Evolutionary conservation across 2,797 vertebrate species (phyloP).

Genomic region (Craterocephalus amniculus): DNA sequence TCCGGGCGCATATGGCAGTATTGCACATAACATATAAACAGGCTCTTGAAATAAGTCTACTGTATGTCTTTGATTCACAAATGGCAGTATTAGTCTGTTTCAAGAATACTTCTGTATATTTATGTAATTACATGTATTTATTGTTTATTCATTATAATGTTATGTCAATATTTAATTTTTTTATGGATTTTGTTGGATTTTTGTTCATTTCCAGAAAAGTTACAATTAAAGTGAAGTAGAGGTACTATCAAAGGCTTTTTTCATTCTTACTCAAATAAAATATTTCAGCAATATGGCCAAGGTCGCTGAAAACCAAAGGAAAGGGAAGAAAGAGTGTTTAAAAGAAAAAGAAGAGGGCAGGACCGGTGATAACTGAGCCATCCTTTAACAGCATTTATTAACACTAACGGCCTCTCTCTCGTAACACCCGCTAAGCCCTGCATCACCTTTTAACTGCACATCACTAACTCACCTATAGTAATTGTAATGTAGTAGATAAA

Average conservation of each 20-base stretch:
- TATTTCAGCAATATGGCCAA: constrained; percentile 2
- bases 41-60: constrained; percentile 79
- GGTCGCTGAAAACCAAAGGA: constrained; percentile 5
- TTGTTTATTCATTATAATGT: constrained; percentile 90
- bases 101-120: constrained; percentile 91
- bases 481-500: constrained; percentile 41
- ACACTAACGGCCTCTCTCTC: constrained; percentile 2
- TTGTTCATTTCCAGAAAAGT: constrained; percentile 86
- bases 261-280: constrained; percentile 78
- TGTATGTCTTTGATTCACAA: constrained; percentile 81
- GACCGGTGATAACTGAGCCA: background rate
- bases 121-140: constrained; percentile 98
- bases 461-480: constrained; percentile 39
- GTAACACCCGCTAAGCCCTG: constrained; percentile 24
- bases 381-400: constrained; percentile 39
- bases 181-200: constrained; percentile 86
- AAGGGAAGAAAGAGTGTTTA: background rate
- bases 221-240: constrained; percentile 89
- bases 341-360: too few relatives aligned
- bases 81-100: constrained; percentile 89
- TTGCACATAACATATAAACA: constrained; percentile 61
- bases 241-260: constrained; percentile 83
- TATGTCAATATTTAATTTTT: constrained; percentile 92
- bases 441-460: constrained; percentile 8
- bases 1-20: constrained; percentile 49